Percentiles rank a stretch among this genome's conserved stretches.
Conservation (phyloP, 2,797 vertebrate genomes). For the Smutsia temminckii region DNA sequence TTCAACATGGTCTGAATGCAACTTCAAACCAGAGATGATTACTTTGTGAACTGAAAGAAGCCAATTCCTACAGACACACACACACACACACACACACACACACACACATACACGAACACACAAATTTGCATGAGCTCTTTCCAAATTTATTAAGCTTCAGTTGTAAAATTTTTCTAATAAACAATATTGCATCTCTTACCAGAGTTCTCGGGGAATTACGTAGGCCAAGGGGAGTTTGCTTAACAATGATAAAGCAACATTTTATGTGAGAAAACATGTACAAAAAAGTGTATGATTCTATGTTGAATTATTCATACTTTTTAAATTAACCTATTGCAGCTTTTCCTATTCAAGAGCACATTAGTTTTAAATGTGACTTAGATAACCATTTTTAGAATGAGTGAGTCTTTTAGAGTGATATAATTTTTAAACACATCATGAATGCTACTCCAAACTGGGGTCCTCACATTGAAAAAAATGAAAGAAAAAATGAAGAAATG, state of each 20-base stretch:
- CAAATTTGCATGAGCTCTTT: neutral
- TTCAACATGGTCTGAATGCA: neutral
- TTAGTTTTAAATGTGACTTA: conserved; percentile 5
- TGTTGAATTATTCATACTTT: conserved; percentile 58
- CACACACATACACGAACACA: neutral
- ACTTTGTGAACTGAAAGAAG: neutral
- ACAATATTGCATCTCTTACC: neutral
- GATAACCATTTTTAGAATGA: conserved; percentile 4
- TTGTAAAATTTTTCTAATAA: neutral
- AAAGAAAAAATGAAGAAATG: neutral
- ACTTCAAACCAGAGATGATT: neutral
- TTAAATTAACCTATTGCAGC: conserved; percentile 18
- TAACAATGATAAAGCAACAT: conserved; percentile 27
- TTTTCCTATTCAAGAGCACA: neutral
- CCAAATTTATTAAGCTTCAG: neutral
- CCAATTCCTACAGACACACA: neutral
- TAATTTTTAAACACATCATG: conserved; percentile 25
- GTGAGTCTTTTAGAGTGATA: neutral
- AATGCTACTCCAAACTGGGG: neutral
- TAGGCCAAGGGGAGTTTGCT: neutral
- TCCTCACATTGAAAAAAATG: neutral
- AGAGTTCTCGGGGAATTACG: neutral
- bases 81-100: neutral
- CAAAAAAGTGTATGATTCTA: conserved; percentile 1
- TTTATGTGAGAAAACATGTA: conserved; percentile 12